These are phyloP conservation scores for Podilymbus podiceps DNA, from an alignment of 2,113 vertebrate species.

Conservation along the genomic window DNA sequence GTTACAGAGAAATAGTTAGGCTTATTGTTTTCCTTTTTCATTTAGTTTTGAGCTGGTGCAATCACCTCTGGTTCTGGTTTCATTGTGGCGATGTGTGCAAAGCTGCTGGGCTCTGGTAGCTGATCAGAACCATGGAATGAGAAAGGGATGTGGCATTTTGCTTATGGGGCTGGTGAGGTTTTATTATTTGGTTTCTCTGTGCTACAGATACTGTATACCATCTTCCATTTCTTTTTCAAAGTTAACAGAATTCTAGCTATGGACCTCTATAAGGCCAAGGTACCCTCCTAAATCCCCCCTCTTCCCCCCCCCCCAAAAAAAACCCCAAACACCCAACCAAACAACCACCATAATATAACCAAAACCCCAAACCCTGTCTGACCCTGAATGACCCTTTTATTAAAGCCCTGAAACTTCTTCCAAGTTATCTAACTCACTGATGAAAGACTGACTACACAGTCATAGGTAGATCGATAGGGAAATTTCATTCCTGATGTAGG, in stretches of 20 bases:
- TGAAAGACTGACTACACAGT: neutral
- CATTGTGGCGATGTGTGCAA: neutral
- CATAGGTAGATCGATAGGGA: neutral
- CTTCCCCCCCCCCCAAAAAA: neutral
- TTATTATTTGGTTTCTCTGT: neutral
- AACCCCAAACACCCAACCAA: neutral
- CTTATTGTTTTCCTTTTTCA: neutral
- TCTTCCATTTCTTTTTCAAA: neutral
- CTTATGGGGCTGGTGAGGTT: neutral
- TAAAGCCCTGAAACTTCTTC: neutral
- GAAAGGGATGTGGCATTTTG: neutral
- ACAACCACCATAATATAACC: too few species aligned
- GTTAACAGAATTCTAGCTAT: neutral
- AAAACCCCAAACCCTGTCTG: neutral
- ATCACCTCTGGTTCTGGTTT: neutral
- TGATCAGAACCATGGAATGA: neutral
- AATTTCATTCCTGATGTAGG: neutral
- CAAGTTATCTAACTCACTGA: neutral
- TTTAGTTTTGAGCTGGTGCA: neutral
- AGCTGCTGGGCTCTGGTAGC: neutral
- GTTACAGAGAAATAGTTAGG: neutral
- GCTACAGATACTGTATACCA: neutral
- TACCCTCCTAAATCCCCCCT: neutral
- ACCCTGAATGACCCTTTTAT: neutral
- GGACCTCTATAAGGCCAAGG: neutral